Percentiles rank a stretch among this genome's conserved stretches.
phyloP scores from a whole-genome alignment of 1,140 invertebrate species.

The Drosophila takahashii region DNA sequence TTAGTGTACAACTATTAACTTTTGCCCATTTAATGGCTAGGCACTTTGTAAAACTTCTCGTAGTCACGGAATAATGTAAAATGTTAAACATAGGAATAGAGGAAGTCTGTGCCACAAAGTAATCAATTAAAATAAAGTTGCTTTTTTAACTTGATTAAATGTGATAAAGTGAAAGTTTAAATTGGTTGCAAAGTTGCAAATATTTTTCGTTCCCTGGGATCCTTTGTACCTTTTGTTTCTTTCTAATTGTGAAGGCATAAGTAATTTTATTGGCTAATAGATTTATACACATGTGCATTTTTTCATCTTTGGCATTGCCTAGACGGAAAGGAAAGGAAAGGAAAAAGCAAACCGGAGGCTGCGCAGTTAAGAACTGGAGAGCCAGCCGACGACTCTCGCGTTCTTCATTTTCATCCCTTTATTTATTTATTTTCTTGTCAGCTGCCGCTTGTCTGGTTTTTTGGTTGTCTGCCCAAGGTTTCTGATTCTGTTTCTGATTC shows the following conservation, averaged over 20 bases:
- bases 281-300: slow-evolving; percentile 19
- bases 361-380: slow-evolving; percentile 23
- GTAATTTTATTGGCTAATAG: slow-evolving; percentile 5
- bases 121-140: background rate
- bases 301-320: slow-evolving; percentile 13
- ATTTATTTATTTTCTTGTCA: slow-evolving; percentile 27
- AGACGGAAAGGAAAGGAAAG: slow-evolving; percentile 8
- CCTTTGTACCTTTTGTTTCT: background rate
- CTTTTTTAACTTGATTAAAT: background rate
- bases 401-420: slow-evolving; percentile 33
- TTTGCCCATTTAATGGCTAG: no score
- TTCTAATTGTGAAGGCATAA: background rate
- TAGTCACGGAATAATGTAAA: no score
- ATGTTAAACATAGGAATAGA: no score
- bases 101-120: no score
- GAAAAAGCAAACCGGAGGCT: slow-evolving; percentile 15
- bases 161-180: background rate
- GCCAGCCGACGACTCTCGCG: slow-evolving; percentile 19
- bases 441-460: slow-evolving; percentile 28
- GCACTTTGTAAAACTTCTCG: no score
- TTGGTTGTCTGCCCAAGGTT: slow-evolving; percentile 11
- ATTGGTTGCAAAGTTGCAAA: background rate
- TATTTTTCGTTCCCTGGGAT: background rate
- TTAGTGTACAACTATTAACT: no score
- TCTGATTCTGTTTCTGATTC: background rate